Conservation (phyloP, 2,797 vertebrate species). For the Brachyrhaphis roseni region DNA sequence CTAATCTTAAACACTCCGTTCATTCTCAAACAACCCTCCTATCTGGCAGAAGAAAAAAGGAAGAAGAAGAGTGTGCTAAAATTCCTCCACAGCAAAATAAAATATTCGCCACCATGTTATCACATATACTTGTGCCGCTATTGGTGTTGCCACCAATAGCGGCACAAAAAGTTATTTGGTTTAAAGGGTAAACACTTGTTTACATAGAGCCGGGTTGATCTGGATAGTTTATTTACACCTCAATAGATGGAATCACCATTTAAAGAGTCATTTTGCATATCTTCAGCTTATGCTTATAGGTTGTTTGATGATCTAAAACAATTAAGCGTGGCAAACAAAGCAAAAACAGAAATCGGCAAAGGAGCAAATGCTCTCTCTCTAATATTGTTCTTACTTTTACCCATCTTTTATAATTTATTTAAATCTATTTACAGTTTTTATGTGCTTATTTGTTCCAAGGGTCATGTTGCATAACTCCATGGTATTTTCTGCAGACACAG, state of each 20-base stretch:
- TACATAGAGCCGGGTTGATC: background rate
- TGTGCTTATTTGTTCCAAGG: conserved; percentile 50
- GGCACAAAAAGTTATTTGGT: background rate
- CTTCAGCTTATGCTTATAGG: background rate
- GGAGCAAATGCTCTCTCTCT: background rate
- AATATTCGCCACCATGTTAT: background rate
- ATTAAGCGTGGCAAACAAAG: background rate
- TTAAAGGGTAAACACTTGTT: background rate
- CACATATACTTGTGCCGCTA: no score
- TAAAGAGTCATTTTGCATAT: background rate
- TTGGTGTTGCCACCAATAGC: background rate
- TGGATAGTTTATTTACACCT: background rate
- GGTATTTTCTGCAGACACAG: conserved; percentile 57
- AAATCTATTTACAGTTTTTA: conserved; percentile 14
- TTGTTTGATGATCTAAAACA: background rate
- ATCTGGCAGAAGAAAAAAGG: background rate
- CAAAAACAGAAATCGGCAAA: background rate
- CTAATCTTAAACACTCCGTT: background rate
- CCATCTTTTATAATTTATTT: conserved; percentile 29
- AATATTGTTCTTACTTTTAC: conserved; percentile 22
- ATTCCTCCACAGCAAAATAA: background rate
- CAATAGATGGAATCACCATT: background rate
- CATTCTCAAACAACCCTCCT: background rate
- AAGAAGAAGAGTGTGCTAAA: background rate
- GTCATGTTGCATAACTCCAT: conserved; percentile 64